Evolutionary conservation across 2,797 vertebrate genomes (phyloP), one percentile per base, ranked within the genome.

Genomic region (Lutjanus campechanus): DNA sequence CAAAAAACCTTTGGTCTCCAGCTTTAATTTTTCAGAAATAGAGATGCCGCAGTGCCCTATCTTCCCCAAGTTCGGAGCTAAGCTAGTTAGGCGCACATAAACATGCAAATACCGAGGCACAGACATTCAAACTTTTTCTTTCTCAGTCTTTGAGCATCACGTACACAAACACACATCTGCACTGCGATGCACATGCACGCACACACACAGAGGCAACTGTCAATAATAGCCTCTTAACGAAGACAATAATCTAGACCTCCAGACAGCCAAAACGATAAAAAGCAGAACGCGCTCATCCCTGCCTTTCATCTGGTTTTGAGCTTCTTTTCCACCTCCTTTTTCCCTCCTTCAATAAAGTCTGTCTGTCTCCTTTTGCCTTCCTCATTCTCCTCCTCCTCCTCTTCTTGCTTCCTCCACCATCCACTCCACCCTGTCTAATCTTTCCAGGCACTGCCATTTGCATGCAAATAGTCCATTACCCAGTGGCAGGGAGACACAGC

Each of bases 401-500:
- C 44, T 46, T 73, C 81, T 82, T 86, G 79, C 89, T 87, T 87
- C 85, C 88, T 91, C 85, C 89, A 87, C 90, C 90, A 90, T 91
- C 91, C 91, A 89, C 92, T 90, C 91, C 90, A 90, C 91, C 90
- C 91, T 90, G 91, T 94, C 94, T 94, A 94, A 94, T 95, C 95
- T 95, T 94, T 92, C 92, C 88, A 92, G 94, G 92, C 88, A 92
- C 92, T 89, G 87, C 93, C 91, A 95, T 96, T 95, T 95, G 94
- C 94, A 95, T 96, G 94, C 94, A 95, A 95, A 95, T 96, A 92
- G 94, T 93, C 94, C 92, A 95, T 95, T 96, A 95, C 89, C 90
- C 91, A 92, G 90, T 91, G 91, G 93, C 92, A 89, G 90, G 88
- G 92, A 94, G 90, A 94, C 93, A 93, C 89, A 89, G 92, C 91